These are phyloP conservation scores for Apteryx owenii DNA, from an alignment of 2,113 vertebrate genomes.

Conservation along the genomic window DNA sequence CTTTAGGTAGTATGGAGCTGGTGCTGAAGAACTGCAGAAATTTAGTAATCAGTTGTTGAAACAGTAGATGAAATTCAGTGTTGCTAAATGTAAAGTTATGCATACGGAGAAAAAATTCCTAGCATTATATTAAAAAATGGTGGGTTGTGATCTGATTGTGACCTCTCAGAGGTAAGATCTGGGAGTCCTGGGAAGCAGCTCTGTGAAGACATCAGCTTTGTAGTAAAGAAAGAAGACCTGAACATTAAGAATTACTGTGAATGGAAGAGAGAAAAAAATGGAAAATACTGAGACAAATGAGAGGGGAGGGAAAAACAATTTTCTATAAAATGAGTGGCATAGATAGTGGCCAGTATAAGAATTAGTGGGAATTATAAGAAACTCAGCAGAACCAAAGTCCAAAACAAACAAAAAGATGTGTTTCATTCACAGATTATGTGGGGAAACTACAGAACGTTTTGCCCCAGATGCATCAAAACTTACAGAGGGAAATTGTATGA, in stretches of 20 bases:
- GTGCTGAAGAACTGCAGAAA: not conserved
- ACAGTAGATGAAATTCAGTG: not conserved
- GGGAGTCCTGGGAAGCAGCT: not conserved
- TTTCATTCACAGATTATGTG: not conserved
- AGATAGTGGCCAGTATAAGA: not conserved
- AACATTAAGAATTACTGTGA: not conserved
- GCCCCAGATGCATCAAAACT: not conserved
- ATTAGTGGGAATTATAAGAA: not conserved
- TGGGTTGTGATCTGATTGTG: not conserved
- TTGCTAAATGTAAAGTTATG: fast-evolving
- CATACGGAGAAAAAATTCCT: fast-evolving
- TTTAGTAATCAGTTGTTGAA: not conserved
- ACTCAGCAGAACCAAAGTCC: not conserved
- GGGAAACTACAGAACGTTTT: not conserved
- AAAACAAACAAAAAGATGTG: not conserved
- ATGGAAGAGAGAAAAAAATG: not conserved
- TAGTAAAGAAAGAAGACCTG: not conserved
- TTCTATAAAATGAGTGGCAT: not conserved
- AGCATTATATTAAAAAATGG: not conserved
- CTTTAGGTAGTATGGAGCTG: not conserved
- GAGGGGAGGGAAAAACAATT: not conserved
- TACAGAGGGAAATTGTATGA: not conserved
- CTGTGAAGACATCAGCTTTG: not conserved
- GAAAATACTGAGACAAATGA: not conserved
- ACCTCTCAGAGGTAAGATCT: not conserved